These are phyloP conservation scores for Anolis apletophallus DNA, from an alignment of 2,797 vertebrate species.

Conservation along the genomic window DNA sequence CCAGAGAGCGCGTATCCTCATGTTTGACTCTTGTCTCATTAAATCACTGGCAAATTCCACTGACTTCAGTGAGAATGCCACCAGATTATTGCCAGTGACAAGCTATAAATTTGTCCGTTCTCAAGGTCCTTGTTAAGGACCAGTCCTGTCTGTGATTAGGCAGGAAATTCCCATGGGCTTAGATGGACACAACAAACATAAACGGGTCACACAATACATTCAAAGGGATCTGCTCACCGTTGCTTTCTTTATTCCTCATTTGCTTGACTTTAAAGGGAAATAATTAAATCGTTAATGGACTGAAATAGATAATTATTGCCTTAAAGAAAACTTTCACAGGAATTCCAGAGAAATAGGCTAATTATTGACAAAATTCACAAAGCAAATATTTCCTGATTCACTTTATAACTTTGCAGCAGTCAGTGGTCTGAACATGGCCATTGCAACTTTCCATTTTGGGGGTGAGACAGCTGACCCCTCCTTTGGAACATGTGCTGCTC, in stretches of 20 bases:
- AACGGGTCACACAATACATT: not conserved
- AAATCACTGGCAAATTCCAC: not conserved
- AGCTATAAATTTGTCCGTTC: not conserved
- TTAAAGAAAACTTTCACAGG: not conserved
- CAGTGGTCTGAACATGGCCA: no score
- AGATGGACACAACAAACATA: rapidly evolving
- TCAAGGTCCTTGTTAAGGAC: not conserved
- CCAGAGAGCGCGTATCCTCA: not conserved
- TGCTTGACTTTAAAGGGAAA: not conserved
- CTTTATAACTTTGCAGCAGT: not conserved
- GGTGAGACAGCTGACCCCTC: no score
- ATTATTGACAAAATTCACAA: not conserved
- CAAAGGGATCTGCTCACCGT: not conserved
- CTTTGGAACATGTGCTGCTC: no score
- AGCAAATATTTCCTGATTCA: no score
- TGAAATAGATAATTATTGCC: not conserved
- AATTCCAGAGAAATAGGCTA: not conserved
- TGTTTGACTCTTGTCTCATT: not conserved
- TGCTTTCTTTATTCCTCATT: not conserved
- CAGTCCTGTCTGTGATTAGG: rapidly evolving
- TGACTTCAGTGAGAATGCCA: slow-evolving; percentile 10
- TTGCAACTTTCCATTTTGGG: no score
- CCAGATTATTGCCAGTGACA: not conserved
- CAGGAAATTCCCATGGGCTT: rapidly evolving
- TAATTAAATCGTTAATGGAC: not conserved